Evolutionary conservation across 2,113 vertebrate species (phyloP).

Genomic region (Cyanocitta stelleri): DNA sequence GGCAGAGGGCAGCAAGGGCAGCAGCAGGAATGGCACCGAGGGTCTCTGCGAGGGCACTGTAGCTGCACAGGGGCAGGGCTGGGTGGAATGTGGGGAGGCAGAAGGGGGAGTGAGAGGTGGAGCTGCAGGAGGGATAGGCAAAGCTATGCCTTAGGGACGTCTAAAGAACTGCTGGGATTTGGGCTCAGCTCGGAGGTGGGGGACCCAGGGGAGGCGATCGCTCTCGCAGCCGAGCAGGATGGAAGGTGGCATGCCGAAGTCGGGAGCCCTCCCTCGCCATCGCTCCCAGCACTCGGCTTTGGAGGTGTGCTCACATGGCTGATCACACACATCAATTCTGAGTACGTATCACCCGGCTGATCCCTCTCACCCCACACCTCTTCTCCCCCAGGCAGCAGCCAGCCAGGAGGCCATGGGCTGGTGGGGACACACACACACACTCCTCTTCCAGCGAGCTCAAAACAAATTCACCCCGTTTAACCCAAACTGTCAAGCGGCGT

Average conservation of each 20-base stretch:
- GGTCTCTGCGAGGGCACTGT: neutral
- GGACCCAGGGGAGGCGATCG: no score
- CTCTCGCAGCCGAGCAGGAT: neutral
- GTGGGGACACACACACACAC: no score
- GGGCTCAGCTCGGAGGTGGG: neutral
- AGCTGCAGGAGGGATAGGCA: neutral
- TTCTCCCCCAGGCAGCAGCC: neutral
- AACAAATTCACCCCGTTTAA: conserved; percentile 2
- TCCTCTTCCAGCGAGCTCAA: neutral
- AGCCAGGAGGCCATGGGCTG: neutral
- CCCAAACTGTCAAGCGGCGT: neutral
- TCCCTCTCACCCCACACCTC: neutral
- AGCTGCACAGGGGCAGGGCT: neutral
- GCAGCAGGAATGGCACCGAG: neutral
- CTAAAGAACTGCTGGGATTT: neutral
- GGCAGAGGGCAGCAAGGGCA: neutral
- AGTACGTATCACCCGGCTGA: neutral
- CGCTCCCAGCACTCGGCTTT: neutral
- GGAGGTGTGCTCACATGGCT: neutral
- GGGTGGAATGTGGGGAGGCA: neutral
- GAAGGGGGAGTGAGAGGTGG: neutral
- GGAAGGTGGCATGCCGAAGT: neutral
- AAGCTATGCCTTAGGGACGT: neutral
- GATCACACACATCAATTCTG: neutral
- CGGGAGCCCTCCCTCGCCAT: rapidly evolving